A percentile compares a stretch with the other conserved stretches of the same genome.
Conservation (phyloP, 37 sponge, comb jelly and placozoan genomes). For the Beroe forskalii region DNA sequence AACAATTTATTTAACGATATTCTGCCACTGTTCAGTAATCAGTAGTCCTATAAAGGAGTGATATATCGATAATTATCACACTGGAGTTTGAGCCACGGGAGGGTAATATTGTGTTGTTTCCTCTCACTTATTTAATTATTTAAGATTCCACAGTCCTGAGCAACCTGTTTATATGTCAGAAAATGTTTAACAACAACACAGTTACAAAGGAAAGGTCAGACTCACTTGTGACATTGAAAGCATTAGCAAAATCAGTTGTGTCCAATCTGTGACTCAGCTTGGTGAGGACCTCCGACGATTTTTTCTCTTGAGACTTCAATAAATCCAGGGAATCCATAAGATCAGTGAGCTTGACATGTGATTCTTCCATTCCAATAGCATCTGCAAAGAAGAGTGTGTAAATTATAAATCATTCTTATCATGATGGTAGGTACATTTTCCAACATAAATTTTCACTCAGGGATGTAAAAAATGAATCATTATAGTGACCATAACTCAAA, state of each 20-base stretch:
- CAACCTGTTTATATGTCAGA: too few species aligned
- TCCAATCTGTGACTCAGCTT: constrained; percentile 57
- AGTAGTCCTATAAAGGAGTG: too few species aligned
- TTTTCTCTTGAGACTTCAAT: constrained; percentile 12
- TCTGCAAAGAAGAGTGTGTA: neutral
- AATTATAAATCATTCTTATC: neutral
- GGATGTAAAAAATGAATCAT: too few species aligned
- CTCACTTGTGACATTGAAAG: constrained; percentile 54
- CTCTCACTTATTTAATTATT: too few species aligned
- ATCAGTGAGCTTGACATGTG: constrained; percentile 17
- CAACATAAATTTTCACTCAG: neutral
- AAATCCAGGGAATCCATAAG: constrained; percentile 16
- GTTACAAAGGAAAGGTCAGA: neutral
- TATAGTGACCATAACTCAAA: too few species aligned
- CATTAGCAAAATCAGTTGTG: constrained; percentile 52
- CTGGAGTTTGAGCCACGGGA: too few species aligned
- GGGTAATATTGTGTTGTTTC: too few species aligned
- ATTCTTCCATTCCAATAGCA: constrained; percentile 35
- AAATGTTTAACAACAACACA: too few species aligned
- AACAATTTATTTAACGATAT: too few species aligned
- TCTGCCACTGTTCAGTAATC: too few species aligned
- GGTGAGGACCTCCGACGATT: constrained; percentile 18
- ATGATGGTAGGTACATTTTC: neutral
- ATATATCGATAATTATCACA: too few species aligned
- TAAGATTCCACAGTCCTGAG: too few species aligned